phyloP scores from a whole-genome alignment of 2,113 vertebrate species.

The Marcusenius ussheri region DNA sequence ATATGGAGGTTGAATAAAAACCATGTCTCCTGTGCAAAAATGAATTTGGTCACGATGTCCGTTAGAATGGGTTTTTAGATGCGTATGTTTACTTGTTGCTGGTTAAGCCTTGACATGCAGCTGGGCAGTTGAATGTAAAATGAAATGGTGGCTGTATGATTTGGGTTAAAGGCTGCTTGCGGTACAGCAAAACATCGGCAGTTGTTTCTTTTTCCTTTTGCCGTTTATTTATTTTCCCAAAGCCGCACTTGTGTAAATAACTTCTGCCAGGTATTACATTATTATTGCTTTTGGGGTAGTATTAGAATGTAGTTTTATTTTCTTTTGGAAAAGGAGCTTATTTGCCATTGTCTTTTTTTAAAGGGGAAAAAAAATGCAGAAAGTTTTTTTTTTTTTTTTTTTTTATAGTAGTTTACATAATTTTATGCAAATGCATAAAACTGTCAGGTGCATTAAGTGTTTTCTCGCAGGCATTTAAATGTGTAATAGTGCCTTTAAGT shows the following conservation, averaged over 20 bases:
- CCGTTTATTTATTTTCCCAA: neutral
- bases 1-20: constrained; percentile 74
- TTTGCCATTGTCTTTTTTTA: neutral
- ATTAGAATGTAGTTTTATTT: constrained; percentile 13
- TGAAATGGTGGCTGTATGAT: neutral
- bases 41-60: neutral
- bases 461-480: constrained; percentile 52
- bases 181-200: neutral
- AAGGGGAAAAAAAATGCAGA: neutral
- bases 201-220: neutral
- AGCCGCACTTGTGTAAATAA: constrained; percentile 9
- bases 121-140: neutral
- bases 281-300: neutral
- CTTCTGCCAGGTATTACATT: neutral
- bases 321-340: constrained; percentile 9
- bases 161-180: neutral
- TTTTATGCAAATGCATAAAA: constrained; percentile 23
- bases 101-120: neutral
- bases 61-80: neutral
- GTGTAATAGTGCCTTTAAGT: constrained; percentile 42
- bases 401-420: constrained; percentile 27
- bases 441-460: constrained; percentile 20
- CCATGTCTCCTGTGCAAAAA: neutral
- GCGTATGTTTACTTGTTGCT: neutral
- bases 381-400: constrained; percentile 21